phyloP scores from a whole-genome alignment of 2,888 invertebrate genomes.

The Parthenolecanium corni region DNA sequence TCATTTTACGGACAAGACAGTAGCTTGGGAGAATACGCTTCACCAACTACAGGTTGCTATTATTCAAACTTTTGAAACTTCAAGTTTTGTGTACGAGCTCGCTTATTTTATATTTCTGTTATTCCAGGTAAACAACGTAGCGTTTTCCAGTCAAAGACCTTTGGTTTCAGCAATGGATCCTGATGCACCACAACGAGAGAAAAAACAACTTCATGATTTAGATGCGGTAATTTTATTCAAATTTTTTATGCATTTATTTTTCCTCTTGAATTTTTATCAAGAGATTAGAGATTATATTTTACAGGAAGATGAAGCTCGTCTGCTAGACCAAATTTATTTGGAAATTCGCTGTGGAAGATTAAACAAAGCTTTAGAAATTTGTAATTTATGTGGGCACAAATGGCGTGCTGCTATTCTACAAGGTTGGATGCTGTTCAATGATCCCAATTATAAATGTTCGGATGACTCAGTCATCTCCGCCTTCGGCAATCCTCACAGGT shows the following conservation, averaged over 20 bases:
- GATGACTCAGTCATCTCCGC: slow-evolving; percentile 44
- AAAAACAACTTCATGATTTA: slow-evolving; percentile 66
- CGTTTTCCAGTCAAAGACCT: slow-evolving; percentile 40
- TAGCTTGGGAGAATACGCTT: slow-evolving; percentile 85
- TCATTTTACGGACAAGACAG: slow-evolving; percentile 67
- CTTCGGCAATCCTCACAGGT: slow-evolving; percentile 71
- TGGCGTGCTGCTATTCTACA: slow-evolving; percentile 85
- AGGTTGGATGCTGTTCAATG: slow-evolving; percentile 80
- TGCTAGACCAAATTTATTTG: slow-evolving; percentile 53
- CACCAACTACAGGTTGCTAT: slow-evolving; percentile 51
- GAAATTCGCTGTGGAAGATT: slow-evolving; percentile 77
- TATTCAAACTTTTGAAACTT: background rate
- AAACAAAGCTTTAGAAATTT: slow-evolving; percentile 70
- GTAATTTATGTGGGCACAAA: slow-evolving; percentile 74
- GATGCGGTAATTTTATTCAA: slow-evolving; percentile 46
- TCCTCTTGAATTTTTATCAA: background rate
- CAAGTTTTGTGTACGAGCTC: background rate
- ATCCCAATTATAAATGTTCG: slow-evolving; percentile 57
- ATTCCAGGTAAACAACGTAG: slow-evolving; percentile 6
- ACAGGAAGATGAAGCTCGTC: slow-evolving; percentile 56
- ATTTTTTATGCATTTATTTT: background rate
- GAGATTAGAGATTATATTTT: slow-evolving; percentile 20
- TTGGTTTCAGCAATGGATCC: slow-evolving; percentile 69
- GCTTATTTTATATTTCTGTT: background rate
- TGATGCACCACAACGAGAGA: slow-evolving; percentile 73